Evolutionary conservation across 2,888 invertebrate genomes (phyloP), one percentile per base, ranked within the genome.

Genomic region (Cybosia mesomella): DNA sequence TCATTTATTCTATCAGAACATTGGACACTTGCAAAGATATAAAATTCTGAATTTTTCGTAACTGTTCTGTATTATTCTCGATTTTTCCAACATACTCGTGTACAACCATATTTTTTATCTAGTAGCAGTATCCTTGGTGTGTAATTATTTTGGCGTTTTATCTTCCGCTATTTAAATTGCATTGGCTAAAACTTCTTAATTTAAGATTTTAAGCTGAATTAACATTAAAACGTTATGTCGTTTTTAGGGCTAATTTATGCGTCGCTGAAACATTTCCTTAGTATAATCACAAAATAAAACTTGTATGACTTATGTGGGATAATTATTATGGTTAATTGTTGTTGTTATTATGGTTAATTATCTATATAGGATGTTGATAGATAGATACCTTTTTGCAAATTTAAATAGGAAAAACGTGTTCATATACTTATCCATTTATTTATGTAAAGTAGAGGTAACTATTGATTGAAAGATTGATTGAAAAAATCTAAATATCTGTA

Each of bases 151-250:
- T 32, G n/a, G n/a, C 58, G n/a, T 32, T n/a, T n/a, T n/a, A 32
- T 58, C 58, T 58, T 58, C 58, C 58, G 58, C 58, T 32, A 55
- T 58, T 58, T 58, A 32, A 58, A 58, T 58, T 34, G 58, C 32
- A 58, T 32, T 32, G 24, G 22, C 61, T 58, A 71, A 68, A 66
- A 69, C 62, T 73, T 78, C 67, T 73, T 63, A 59, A 55, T 53
- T 68, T 64, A 36, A 64, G 64, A 59, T 67, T 67, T 62, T 62
- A 69, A 22, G 64, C 43, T 66, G 66, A 54, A 68, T 69, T 67
- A 62, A 54, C 34, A 70, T 28, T 49, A 65, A 60, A 55, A 15
- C 36, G 58, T 49, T 57, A 68, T 21, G 55, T 57, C n/a, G 21
- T 49, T 34, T 58, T 43, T 66, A 10, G 22, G 32, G 43, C 28